These are phyloP conservation scores for Chironomus striatipennis DNA, from an alignment of 1,140 invertebrate species.

Conservation along the genomic window DNA sequence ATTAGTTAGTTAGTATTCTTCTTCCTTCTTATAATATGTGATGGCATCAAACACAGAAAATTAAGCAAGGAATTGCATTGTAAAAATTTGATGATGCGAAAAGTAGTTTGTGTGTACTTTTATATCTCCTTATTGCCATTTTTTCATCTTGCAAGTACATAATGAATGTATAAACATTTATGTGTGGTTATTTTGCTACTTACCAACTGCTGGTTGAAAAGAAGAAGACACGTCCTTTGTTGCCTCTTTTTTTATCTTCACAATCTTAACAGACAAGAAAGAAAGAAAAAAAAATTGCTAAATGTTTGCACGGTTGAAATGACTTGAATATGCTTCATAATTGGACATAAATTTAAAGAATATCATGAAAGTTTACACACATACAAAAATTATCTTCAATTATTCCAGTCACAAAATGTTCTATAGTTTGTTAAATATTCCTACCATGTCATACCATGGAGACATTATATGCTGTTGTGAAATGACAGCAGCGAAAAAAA, in stretches of 20 bases:
- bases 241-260: neutral
- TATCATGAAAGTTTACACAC: neutral
- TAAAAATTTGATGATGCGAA: neutral
- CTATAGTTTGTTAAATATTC: too few relatives aligned
- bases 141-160: neutral
- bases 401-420: neutral
- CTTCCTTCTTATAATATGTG: too few relatives aligned
- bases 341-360: neutral
- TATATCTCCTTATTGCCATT: neutral
- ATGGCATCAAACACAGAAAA: too few relatives aligned
- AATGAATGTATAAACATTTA: neutral
- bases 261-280: too few relatives aligned
- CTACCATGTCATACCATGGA: too few relatives aligned
- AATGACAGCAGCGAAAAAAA: neutral
- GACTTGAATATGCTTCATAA: constrained; percentile 2
- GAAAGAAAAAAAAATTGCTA: too few relatives aligned
- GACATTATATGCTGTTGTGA: too few relatives aligned
- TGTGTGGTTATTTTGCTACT: neutral
- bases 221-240: neutral
- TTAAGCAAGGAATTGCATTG: neutral
- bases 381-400: neutral
- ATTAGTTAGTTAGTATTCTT: neutral
- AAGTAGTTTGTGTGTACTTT: neutral
- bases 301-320: neutral
- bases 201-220: too few relatives aligned